These are phyloP conservation scores for Paralichthys olivaceus DNA, from an alignment of 2,113 vertebrate genomes.

Conservation along the genomic window DNA sequence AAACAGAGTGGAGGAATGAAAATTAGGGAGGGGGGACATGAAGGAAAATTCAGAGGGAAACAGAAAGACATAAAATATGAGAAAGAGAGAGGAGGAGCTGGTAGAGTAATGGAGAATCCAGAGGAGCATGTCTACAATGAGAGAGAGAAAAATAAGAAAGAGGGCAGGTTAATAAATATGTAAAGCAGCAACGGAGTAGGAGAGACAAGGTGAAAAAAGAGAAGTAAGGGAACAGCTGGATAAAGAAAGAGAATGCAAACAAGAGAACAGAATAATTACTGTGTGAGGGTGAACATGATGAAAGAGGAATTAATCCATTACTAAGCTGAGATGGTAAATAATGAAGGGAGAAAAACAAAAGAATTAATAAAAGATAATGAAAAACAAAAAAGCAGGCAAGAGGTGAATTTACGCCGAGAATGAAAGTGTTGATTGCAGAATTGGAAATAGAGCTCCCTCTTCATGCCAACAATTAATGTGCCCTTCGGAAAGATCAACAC, in stretches of 20 bases:
- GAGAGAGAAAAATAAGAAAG: slow-evolving; percentile 23
- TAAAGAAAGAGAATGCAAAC: slow-evolving; percentile 50
- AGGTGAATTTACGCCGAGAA: slow-evolving; percentile 32
- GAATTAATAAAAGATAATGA: slow-evolving; percentile 62
- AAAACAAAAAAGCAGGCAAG: slow-evolving; percentile 37
- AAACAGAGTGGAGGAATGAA: slow-evolving; percentile 30
- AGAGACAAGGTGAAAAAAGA: slow-evolving; percentile 5
- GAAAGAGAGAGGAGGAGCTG: neutral
- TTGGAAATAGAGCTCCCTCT: slow-evolving; percentile 11
- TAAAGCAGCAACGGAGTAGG: slow-evolving; percentile 3
- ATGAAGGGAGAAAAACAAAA: slow-evolving; percentile 47
- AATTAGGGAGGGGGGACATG: slow-evolving; percentile 30
- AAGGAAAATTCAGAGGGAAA: slow-evolving; percentile 45
- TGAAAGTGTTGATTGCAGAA: slow-evolving; percentile 34
- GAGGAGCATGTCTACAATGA: slow-evolving; percentile 11
- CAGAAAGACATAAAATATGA: slow-evolving; percentile 19
- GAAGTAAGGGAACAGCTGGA: neutral
- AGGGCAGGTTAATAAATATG: slow-evolving; percentile 41
- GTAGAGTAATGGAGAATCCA: slow-evolving; percentile 24
- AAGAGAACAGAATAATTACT: slow-evolving; percentile 47
- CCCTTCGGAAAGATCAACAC: slow-evolving; percentile 26
- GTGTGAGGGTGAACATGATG: slow-evolving; percentile 18
- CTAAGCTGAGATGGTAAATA: slow-evolving; percentile 57
- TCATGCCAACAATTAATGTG: slow-evolving; percentile 36
- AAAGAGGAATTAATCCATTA: slow-evolving; percentile 60